Conservation (phyloP, 1,140 invertebrate species). For the Ruditapes philippinarum region DNA sequence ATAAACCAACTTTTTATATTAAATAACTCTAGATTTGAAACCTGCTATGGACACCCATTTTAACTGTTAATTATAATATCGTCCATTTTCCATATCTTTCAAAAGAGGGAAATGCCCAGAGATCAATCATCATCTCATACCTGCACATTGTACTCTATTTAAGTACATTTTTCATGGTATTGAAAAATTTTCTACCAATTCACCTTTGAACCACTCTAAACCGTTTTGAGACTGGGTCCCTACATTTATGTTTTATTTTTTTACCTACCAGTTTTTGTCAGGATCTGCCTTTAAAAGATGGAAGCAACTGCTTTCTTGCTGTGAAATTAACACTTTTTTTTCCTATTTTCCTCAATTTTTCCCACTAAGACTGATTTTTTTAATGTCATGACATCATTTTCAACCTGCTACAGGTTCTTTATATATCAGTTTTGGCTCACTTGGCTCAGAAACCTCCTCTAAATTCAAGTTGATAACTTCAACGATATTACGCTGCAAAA, state of each 20-base stretch:
- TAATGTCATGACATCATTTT: neutral
- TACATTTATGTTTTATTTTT: neutral
- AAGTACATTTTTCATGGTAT: neutral
- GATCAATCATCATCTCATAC: constrained; percentile 1
- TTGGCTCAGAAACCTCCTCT: neutral
- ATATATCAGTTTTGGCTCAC: neutral
- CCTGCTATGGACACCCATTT: too few species aligned
- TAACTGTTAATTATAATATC: neutral
- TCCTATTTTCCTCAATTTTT: neutral
- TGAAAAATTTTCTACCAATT: neutral
- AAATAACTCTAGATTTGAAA: too few species aligned
- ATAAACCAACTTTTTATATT: too few species aligned
- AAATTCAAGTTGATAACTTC: neutral
- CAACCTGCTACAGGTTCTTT: neutral
- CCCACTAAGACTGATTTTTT: neutral
- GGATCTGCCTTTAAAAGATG: neutral
- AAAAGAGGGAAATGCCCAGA: neutral
- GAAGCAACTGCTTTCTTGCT: neutral
- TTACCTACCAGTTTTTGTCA: neutral
- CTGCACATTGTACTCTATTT: neutral
- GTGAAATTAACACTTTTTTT: neutral
- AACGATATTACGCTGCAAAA: neutral
- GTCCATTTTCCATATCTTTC: neutral
- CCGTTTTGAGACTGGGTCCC: neutral
- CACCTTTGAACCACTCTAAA: neutral